Percentiles rank a stretch among this genome's conserved stretches.
phyloP scores from a whole-genome alignment of 2,797 vertebrate genomes.

The Hemibagrus guttatus region DNA sequence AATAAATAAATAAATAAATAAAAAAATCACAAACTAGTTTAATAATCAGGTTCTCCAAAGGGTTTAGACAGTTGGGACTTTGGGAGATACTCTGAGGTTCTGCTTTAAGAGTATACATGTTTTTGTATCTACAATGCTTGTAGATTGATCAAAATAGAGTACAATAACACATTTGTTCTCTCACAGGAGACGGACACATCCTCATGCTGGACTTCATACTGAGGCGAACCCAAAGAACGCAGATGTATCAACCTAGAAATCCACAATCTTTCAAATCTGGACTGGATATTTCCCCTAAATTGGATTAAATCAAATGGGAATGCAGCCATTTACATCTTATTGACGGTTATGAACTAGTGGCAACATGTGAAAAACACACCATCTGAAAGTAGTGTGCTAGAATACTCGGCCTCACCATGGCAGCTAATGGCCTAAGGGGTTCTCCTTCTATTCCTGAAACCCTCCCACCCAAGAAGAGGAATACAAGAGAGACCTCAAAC shows the following conservation, averaged over 20 bases:
- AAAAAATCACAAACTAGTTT: no score
- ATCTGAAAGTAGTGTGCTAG: conserved; percentile 6
- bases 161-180: conserved; percentile 17
- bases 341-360: not conserved
- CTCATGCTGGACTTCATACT: not conserved
- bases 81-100: not conserved
- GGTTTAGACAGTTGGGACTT: not conserved
- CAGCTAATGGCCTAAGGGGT: conserved; percentile 65
- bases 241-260: not conserved
- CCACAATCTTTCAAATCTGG: not conserved
- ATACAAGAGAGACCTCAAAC: conserved; percentile 58
- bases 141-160: not conserved
- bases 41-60: not conserved
- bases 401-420: conserved; percentile 27
- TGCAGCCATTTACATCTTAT: not conserved
- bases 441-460: conserved; percentile 62
- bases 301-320: conserved; percentile 18
- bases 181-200: conserved; percentile 9
- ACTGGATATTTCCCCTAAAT: conserved; percentile 3
- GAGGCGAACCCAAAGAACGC: not conserved
- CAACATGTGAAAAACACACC: conserved; percentile 16
- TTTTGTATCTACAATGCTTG: not conserved
- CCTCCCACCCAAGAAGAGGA: conserved; percentile 73
- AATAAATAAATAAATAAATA: no score
- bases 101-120: not conserved